Evolutionary conservation across 2,113 vertebrate genomes (phyloP), one percentile per base, ranked within the genome.

Genomic region (Mesoclemmys tuberculata): DNA sequence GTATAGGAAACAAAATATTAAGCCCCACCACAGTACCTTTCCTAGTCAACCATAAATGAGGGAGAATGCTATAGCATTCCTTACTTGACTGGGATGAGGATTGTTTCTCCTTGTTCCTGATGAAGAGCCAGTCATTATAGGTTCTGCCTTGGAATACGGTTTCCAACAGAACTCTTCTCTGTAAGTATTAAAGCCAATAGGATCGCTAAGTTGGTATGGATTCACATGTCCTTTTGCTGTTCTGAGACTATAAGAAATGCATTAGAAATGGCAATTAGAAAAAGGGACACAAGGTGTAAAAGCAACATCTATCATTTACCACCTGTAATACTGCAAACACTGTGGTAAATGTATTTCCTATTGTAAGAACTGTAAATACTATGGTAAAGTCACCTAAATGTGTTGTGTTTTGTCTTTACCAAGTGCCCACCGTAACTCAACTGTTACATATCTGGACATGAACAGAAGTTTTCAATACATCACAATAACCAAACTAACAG

Each of bases 101-200:
- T 98, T 98, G 80, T 98, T 97, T 82, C 83, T 98, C 75, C 92
- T 93, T 41, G 87, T 64, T 88, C 95, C 97, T 80, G 96, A 97
- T 75, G 97, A 91, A 54, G 96, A 95, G 14, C 95, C 95, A 80
- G 85, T 91, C 31, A 55, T 94, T 80, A 98, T 97, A 56, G 90
- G 87, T 54, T 98, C 97, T 85, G 98, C 96, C 90, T 98, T 98
- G 85, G 96, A 96, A 81, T 58, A 84, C 35, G 97, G 61, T 95
- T 98, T 99, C 98, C 98, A 98, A 87, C 86, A 61, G 82, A 98
- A 99, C 6, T 99, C 98, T 61, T 98, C 96, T 68, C 77, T 98
- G 93, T 99, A 99, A 68, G 96, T 96, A 84, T 97, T 98, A 71
- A 93, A 96, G 85, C 96, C 96, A 87, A 98, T 93, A n/a, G 98